A percentile compares a stretch with the other conserved stretches of the same genome.
phyloP scores from a whole-genome alignment of 1,140 invertebrate species.

The Tetragnatha versicolor region DNA sequence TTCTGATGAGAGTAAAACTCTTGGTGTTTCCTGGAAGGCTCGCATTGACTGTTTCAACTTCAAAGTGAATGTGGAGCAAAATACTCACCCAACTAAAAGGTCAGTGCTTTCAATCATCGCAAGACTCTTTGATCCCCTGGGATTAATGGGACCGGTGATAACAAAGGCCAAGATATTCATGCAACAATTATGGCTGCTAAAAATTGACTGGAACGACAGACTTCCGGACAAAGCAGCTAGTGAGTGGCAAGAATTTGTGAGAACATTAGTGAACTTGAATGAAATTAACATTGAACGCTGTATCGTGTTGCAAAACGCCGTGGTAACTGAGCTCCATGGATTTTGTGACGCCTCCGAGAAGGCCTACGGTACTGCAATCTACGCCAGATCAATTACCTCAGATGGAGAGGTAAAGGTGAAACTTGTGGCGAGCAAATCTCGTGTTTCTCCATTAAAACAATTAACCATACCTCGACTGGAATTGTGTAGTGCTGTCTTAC shows the following conservation, averaged over 20 bases:
- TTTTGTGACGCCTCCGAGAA: neutral
- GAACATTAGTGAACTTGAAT: neutral
- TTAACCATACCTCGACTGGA: neutral
- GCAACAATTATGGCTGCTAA: neutral
- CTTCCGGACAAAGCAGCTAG: neutral
- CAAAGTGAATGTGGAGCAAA: neutral
- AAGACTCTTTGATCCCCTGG: neutral
- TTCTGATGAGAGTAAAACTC: neutral
- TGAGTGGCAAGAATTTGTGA: neutral
- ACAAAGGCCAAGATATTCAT: neutral
- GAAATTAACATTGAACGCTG: neutral
- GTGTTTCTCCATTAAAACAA: neutral
- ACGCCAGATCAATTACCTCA: neutral
- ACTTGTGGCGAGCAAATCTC: neutral
- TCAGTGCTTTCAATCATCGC: neutral
- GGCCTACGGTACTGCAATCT: neutral
- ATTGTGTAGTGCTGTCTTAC: neutral
- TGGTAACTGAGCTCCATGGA: neutral
- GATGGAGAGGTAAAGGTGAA: neutral
- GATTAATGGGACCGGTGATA: neutral
- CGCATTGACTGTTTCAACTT: neutral
- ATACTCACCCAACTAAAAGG: neutral
- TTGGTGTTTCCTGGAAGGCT: neutral
- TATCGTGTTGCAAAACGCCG: neutral
- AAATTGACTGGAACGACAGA: neutral